These are phyloP conservation scores for Dorcus hopei DNA, from an alignment of 2,888 invertebrate genomes.

Conservation along the genomic window DNA sequence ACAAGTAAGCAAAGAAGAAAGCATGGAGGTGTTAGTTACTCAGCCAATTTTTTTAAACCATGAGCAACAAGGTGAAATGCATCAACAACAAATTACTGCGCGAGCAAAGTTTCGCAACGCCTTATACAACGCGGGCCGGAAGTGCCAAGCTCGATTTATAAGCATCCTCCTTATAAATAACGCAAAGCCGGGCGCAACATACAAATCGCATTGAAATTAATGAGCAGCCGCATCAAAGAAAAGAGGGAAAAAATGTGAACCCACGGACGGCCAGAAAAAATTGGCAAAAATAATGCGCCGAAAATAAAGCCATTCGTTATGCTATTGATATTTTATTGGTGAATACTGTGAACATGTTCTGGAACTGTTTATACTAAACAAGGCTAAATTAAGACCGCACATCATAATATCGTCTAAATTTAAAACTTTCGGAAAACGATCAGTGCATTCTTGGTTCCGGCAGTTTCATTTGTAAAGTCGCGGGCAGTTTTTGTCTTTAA, in stretches of 20 bases:
- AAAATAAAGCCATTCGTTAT: conserved; percentile 1
- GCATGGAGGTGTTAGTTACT: too few species aligned
- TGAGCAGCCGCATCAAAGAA: too few species aligned
- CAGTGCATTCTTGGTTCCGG: conserved; percentile 7
- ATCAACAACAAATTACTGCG: too few species aligned
- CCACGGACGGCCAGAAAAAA: neutral
- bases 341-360: neutral
- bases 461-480: conserved; percentile 6
- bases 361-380: neutral
- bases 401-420: neutral
- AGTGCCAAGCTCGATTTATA: too few species aligned
- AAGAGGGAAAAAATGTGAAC: neutral
- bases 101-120: too few species aligned
- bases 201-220: too few species aligned
- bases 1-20: too few species aligned
- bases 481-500: conserved; percentile 6
- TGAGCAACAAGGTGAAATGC: too few species aligned
- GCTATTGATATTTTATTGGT: neutral
- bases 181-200: too few species aligned
- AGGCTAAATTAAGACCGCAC: neutral
- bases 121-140: too few species aligned
- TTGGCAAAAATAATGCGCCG: neutral
- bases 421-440: neutral
- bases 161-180: too few species aligned
- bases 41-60: too few species aligned